These are phyloP conservation scores for Blomia tropicalis DNA, from an alignment of 2,888 invertebrate genomes.

Conservation along the genomic window DNA sequence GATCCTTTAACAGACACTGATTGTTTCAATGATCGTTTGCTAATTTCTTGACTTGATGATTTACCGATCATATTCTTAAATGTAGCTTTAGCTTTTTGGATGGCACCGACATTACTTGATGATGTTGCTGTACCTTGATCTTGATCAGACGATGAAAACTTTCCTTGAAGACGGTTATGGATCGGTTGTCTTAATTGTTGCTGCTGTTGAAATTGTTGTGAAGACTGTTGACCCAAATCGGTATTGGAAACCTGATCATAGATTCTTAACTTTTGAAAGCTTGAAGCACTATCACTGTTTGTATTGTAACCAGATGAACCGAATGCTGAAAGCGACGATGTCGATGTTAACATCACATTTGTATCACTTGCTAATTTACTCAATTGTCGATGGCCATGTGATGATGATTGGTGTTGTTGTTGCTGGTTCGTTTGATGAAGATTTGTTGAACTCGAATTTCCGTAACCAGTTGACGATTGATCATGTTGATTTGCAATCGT, in stretches of 20 bases:
- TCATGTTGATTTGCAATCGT: background rate
- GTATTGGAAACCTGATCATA: background rate
- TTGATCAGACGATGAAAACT: background rate
- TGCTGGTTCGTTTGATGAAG: background rate
- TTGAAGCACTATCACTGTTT: constrained; percentile 16
- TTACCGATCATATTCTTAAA: constrained; percentile 8
- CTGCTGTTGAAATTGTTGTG: constrained; percentile 3
- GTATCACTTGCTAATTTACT: constrained; percentile 7
- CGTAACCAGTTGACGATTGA: background rate
- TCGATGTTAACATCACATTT: background rate
- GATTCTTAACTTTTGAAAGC: background rate
- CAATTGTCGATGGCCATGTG: constrained; percentile 1
- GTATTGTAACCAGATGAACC: constrained; percentile 5
- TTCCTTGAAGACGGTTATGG: background rate
- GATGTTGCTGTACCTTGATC: background rate
- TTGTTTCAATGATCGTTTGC: constrained; percentile 8
- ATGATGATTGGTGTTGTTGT: background rate
- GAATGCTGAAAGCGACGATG: background rate
- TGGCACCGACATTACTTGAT: background rate
- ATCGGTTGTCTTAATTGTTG: background rate
- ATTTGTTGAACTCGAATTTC: background rate
- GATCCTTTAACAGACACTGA: background rate
- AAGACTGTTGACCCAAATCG: background rate
- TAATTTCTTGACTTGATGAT: constrained; percentile 6
- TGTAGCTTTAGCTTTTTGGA: constrained; percentile 14